A percentile compares a stretch with the other conserved stretches of the same genome.
Evolutionary conservation across 2,888 invertebrate species (phyloP).

Genomic region (Camptogramma bilineatum): DNA sequence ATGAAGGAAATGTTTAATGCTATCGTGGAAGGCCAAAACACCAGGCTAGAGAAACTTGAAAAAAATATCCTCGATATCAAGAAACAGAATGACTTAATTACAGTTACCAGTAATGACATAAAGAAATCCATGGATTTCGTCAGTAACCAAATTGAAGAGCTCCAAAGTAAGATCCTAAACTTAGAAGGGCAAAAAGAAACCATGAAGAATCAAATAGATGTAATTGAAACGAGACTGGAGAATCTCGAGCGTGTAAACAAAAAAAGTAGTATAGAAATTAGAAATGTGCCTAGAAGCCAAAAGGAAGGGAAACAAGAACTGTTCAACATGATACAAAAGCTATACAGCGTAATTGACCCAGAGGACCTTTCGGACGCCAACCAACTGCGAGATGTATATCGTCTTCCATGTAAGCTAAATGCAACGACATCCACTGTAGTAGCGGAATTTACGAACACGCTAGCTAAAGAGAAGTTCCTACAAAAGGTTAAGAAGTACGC

Average conservation of each 20-base stretch:
- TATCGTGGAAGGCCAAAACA: neutral
- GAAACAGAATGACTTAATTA: conserved; percentile 1
- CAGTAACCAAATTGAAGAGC: neutral
- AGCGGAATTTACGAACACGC: conserved; percentile 8
- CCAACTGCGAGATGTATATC: conserved; percentile 9
- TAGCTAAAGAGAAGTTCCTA: conserved; percentile 1
- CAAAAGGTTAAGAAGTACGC: neutral
- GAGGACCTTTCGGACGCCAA: too few species aligned
- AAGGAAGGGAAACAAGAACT: conserved; percentile 5
- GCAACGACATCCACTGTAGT: neutral
- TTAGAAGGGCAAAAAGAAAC: neutral
- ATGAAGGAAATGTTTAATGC: too few species aligned
- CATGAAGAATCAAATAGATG: neutral
- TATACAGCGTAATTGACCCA: neutral
- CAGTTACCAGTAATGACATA: neutral
- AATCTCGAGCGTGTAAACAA: conserved; percentile 3
- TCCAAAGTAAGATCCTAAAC: neutral
- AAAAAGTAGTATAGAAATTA: neutral
- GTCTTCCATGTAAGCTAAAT: conserved; percentile 4
- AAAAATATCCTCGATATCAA: neutral
- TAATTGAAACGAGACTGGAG: conserved; percentile 1
- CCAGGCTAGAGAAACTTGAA: neutral
- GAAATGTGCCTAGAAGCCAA: conserved; percentile 1
- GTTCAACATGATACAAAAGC: neutral
- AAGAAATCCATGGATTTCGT: neutral